Evolutionary conservation across 2,113 vertebrate genomes (phyloP), one percentile per base, ranked within the genome.

Genomic region (Phalacrocorax pelagicus): DNA sequence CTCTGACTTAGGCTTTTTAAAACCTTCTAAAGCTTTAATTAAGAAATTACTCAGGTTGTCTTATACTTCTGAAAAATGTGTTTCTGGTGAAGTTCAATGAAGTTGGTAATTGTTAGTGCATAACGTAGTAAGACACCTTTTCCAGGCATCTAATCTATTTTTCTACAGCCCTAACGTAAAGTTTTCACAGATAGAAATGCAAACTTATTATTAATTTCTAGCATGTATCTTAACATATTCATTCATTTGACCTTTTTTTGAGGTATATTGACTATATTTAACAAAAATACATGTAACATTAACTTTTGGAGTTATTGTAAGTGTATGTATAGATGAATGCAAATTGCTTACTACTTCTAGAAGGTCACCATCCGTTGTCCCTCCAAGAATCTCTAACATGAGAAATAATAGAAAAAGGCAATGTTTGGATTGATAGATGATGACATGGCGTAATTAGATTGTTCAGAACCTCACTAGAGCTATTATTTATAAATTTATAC

Each of bases 11-110:
- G 9, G 42, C 24, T 65, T 92, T 94, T 91, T 69, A 96, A 97
- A 97, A 84, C 77, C 80, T 81, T 95, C 92, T 75, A 84, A 96
- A 95, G 57, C 52, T 97, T 97, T 97, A 96, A 97, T 96, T 96
- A 96, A 95, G 72, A 85, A 97, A 85, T 92, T 96, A 94, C 38
- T 85, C 54, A 83, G 74, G 78, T 90, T 70, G 81, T 44, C 81
- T 94, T 80, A 74, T 97, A 80, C 22, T 88, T 78, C 52, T 92
- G 65, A 91, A 73, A 97, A 96, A 85, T 87, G 81, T 57, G 52
- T 70, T 93, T 85, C 38, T 86, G 55, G 87, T 81, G 92, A 70
- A 95, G 84, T 92, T 83, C 58, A 94, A 13, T 88, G 52, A 86
- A 79, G 63, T 82, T 95, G 17, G 55, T 36, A 69, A 81, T 67